These are phyloP conservation scores for Synanthedon andrenaeformis DNA, from an alignment of 2,888 invertebrate species.

Conservation along the genomic window DNA sequence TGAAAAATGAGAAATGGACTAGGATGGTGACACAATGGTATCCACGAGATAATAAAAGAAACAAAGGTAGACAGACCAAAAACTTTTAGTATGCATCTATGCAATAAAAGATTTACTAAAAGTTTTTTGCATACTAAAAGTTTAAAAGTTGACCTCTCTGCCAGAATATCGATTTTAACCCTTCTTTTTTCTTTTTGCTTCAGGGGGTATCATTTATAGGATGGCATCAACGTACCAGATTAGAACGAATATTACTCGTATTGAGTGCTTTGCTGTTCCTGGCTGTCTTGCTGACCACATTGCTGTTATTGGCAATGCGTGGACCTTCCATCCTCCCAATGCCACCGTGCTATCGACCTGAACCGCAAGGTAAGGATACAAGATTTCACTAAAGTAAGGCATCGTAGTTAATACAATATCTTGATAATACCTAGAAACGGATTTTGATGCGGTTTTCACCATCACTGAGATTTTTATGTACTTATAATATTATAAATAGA, in stretches of 20 bases:
- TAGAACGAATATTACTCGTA: conserved; percentile 78
- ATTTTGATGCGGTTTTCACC: no score
- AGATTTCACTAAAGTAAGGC: conserved; percentile 6
- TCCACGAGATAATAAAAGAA: no score
- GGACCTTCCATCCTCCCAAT: conserved; percentile 46
- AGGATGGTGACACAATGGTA: no score
- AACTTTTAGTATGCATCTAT: no score
- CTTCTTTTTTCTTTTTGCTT: conserved; percentile 12
- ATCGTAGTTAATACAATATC: background rate
- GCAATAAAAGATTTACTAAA: no score
- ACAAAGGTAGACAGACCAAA: no score
- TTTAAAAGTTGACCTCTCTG: no score
- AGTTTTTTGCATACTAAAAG: no score
- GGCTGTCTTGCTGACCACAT: conserved; percentile 69
- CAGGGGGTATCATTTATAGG: conserved; percentile 77
- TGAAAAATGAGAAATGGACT: no score
- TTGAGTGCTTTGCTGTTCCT: conserved; percentile 68
- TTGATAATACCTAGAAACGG: background rate
- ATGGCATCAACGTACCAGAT: conserved; percentile 78
- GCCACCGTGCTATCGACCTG: conserved; percentile 60
- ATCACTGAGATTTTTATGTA: no score
- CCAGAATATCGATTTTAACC: no score
- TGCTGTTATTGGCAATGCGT: conserved; percentile 62
- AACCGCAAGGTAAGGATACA: conserved; percentile 39
- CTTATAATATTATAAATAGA: no score